phyloP scores from a whole-genome alignment of 2,113 vertebrate genomes.

The Pseudorhombus dupliciocellatus region DNA sequence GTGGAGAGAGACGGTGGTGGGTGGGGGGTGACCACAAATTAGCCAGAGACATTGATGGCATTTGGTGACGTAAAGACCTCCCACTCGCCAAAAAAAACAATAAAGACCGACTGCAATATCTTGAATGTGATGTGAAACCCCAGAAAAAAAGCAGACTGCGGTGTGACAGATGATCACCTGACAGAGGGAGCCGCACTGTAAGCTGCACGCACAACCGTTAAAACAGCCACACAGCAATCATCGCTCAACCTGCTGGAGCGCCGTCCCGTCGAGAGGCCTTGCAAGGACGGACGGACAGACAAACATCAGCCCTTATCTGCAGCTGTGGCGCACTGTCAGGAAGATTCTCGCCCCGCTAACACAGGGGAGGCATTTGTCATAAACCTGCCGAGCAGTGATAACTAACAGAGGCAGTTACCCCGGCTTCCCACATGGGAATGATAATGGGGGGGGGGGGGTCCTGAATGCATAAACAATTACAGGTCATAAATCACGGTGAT shows the following conservation, averaged over 20 bases:
- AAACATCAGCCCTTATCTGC: constrained; percentile 42
- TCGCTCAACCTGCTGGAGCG: constrained; percentile 12
- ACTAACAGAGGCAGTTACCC: constrained; percentile 51
- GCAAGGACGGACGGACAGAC: constrained; percentile 44
- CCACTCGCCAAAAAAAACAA: constrained; percentile 23
- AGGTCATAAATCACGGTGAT: constrained; percentile 56
- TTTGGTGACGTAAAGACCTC: constrained; percentile 70
- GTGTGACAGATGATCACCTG: constrained; percentile 32
- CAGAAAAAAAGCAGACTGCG: constrained; percentile 1
- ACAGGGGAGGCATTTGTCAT: constrained; percentile 61
- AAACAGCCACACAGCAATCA: constrained; percentile 37
- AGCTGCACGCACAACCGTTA: constrained; percentile 30
- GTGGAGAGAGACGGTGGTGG: constrained; percentile 48
- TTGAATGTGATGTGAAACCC: neutral
- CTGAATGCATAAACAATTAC: constrained; percentile 43
- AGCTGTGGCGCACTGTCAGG: constrained; percentile 22
- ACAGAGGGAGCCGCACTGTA: constrained; percentile 22
- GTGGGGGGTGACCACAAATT: constrained; percentile 55
- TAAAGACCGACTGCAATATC: constrained; percentile 19
- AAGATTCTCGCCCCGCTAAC: constrained; percentile 32
- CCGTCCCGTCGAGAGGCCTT: constrained; percentile 21
- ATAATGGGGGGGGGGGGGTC: constrained; percentile 47
- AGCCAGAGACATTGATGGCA: constrained; percentile 71
- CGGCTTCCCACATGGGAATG: constrained; percentile 47
- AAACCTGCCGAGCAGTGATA: constrained; percentile 60